Evolutionary conservation across 2,113 vertebrate genomes (phyloP).

Genomic region (Cepphus grylle): DNA sequence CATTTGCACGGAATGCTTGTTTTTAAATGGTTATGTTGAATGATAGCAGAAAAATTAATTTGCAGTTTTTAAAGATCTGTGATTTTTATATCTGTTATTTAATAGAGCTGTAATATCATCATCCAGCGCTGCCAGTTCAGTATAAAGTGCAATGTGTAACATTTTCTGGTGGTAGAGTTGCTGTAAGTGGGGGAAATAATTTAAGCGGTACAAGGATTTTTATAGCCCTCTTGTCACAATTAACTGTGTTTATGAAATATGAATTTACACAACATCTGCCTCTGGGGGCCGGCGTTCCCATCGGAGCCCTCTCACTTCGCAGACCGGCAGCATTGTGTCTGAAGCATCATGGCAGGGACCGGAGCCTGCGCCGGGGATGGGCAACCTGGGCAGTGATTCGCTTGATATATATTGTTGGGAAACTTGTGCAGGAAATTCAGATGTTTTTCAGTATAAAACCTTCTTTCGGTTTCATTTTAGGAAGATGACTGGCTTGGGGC

Average conservation of each 20-base stretch:
- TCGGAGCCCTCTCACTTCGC: accelerated
- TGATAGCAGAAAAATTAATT: neutral
- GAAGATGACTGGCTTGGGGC: neutral
- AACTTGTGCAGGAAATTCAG: neutral
- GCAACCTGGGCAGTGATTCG: no score
- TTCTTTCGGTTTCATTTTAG: neutral
- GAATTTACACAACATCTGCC: slow-evolving; percentile 34
- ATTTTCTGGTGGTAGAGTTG: neutral
- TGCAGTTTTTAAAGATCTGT: neutral
- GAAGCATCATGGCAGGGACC: neutral
- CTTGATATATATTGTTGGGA: accelerated
- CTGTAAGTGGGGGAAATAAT: slow-evolving; percentile 44
- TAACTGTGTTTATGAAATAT: slow-evolving; percentile 44
- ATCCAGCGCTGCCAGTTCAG: neutral
- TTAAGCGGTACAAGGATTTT: slow-evolving; percentile 3
- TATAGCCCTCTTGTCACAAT: slow-evolving; percentile 42
- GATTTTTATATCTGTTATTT: neutral
- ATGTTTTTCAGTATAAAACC: neutral
- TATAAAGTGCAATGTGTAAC: neutral
- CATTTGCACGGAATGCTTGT: neutral
- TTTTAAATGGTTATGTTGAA: neutral
- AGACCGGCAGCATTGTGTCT: neutral
- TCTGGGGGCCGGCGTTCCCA: neutral
- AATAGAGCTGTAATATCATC: neutral
- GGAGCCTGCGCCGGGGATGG: accelerated